Base-by-base conservation (phyloP, 2,797 vertebrate species). In the Cephalopachus bancanus region DNA sequence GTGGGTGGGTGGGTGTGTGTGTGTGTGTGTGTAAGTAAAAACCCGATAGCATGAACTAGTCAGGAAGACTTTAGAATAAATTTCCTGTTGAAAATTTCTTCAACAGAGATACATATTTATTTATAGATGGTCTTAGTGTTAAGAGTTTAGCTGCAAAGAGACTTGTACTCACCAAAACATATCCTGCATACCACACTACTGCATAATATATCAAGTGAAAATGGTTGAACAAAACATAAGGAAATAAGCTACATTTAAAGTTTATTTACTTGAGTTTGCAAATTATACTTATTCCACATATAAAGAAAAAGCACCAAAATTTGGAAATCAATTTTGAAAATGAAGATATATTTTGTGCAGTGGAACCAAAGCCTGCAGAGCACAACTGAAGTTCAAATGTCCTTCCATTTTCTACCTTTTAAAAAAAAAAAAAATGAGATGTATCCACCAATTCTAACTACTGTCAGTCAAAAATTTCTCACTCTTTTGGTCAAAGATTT, bases 131-230 rank as follows among this genome's bases (percentile, higher is more conserved):
- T 85, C 57, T 89, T 86, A 64, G 37, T 51, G 0, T 37, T 75
- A 76, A 76, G 30, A 69, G 59, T 64, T 78, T 51, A 78, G 55
- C 84, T 89, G 49, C 67, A 81, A 78, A 85, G 37, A 93, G 81
- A 88, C 85, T 37, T 15, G 30, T 86, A 91, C 94, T 96, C 93
- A 97, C 83, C 92, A 33, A 85, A 76, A 60, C 72, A 80, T 7
- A 90, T 57, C 59, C 30, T 84, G 86, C 88, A 81, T 5, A 91
- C 30, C 55, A 96, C 75, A 87, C 0, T 95, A 81, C 37, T 96
- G 86, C 83, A 89, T 83, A 89, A 91, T 53, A 49, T n/a, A 93
- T 71, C 55, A 94, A 76, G 81, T 76, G 62, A 95, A 74, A 80
- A 78, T 12, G 16, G 37, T 8, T 79, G 75, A 95, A 91, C 59